These are phyloP conservation scores for Halcyon malimbica DNA, from an alignment of 2,113 vertebrate species.

Conservation along the genomic window DNA sequence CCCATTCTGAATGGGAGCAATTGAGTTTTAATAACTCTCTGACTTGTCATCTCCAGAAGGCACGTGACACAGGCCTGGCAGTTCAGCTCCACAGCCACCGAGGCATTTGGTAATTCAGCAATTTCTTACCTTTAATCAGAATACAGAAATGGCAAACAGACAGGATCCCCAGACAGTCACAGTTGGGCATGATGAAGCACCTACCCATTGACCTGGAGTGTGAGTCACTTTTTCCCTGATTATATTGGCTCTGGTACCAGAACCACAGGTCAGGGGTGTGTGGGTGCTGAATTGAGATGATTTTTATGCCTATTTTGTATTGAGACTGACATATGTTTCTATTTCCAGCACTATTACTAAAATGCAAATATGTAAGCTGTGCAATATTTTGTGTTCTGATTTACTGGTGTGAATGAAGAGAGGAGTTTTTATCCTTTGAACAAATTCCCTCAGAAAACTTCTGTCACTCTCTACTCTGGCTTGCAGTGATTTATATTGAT, in stretches of 20 bases:
- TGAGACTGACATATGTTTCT: background rate
- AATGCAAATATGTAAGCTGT: background rate
- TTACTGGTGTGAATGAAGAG: background rate
- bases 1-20: background rate
- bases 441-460: background rate
- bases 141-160: background rate
- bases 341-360: background rate
- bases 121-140: background rate
- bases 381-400: background rate
- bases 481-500: background rate
- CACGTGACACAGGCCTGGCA: background rate
- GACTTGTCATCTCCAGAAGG: background rate
- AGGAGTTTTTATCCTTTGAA: background rate
- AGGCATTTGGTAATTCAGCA: background rate
- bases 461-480: background rate
- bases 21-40: background rate
- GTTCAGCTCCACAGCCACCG: background rate
- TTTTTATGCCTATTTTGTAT: background rate
- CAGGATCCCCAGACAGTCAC: background rate
- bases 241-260: background rate
- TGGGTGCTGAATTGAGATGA: background rate
- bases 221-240: background rate
- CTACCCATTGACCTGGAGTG: background rate
- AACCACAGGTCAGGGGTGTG: background rate
- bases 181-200: background rate